A percentile compares a stretch with the other conserved stretches of the same genome.
Evolutionary conservation across 1,140 invertebrate genomes (phyloP).

Genomic region (Drosophila nasuta): DNA sequence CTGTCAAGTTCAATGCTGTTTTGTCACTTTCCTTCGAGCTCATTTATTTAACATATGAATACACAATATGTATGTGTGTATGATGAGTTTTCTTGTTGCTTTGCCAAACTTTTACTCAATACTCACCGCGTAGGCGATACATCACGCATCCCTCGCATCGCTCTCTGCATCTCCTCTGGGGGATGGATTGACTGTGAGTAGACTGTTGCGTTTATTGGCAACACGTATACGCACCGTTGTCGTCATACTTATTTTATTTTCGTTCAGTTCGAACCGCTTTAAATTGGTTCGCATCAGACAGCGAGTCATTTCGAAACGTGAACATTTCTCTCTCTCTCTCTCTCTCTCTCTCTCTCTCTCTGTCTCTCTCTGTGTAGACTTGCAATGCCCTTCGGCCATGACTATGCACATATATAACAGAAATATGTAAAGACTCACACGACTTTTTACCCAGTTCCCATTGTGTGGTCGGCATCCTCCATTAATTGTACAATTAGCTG

Average conservation of each 20-base stretch:
- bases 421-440: not conserved
- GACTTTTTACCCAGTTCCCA: conserved; percentile 4
- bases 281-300: conserved; percentile 51
- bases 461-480: conserved; percentile 22
- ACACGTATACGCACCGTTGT: conserved; percentile 49
- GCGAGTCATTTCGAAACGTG: not conserved
- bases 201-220: conserved; percentile 35
- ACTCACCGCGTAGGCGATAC: conserved; percentile 14
- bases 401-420: conserved; percentile 11
- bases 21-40: conserved; percentile 12
- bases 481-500: conserved; percentile 71
- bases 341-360: not conserved
- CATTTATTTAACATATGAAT: conserved; percentile 25
- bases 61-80: not conserved
- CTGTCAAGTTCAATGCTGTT: conserved; percentile 38
- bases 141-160: not conserved
- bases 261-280: conserved; percentile 47
- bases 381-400: conserved; percentile 26
- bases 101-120: conserved; percentile 28
- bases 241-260: conserved; percentile 39
- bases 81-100: conserved; percentile 16
- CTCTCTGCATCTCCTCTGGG: too few species aligned
- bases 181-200: not conserved
- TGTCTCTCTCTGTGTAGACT: not conserved
- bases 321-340: not conserved